Evolutionary conservation across 30 jellyfish, hydroid and myxozoan species (phyloP), one percentile per base, ranked within the genome.

Genomic region (Rhopilema esculentum): DNA sequence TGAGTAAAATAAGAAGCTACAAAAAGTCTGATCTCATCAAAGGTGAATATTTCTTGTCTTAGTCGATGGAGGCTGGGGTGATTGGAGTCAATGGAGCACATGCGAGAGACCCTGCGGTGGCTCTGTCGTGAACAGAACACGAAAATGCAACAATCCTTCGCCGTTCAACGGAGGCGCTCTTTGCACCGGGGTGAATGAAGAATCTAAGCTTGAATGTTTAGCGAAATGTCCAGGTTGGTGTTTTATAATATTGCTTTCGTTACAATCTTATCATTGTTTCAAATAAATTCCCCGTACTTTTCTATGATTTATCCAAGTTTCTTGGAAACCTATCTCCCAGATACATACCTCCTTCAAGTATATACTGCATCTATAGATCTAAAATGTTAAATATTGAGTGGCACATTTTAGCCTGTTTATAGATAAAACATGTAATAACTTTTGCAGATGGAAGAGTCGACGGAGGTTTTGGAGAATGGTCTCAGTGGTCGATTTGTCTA

Each of bases 41-140:
- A 12, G 57, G 57, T 12, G 6, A 6, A 40, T 40, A 40, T 15
- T 52, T 20, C 67, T 69, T 25, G 19, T 83, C 89, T 49, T 71
- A 95, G 99, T 95, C 66, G 97, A 95, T 33, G 99, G 99, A 51
- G 99, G 98, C 51, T 86, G 93, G 87, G 90, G 98, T 77, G 97
- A 89, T 16, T 95, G 99, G 99, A 49, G 97, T 16, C 97, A 95
- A 68, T 95, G 99, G 99, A 95, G 99, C 88, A 72, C 97, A 33
- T 95, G 99, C 75, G 92, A 57, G 20, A 75, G 69, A 64, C 99
- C 99, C 26, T 95, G 99, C 64, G 99, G 99, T 28, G 99, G 99
- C 80, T 95, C 99, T 16, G 85, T 79, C 49, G 99, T 95, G 31
- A 90, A 95, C 88, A 65, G 99, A 77, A 95, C 97, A 21, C 65